Conservation (phyloP, 2,797 vertebrate species). For the Craterocephalus amniculus region DNA sequence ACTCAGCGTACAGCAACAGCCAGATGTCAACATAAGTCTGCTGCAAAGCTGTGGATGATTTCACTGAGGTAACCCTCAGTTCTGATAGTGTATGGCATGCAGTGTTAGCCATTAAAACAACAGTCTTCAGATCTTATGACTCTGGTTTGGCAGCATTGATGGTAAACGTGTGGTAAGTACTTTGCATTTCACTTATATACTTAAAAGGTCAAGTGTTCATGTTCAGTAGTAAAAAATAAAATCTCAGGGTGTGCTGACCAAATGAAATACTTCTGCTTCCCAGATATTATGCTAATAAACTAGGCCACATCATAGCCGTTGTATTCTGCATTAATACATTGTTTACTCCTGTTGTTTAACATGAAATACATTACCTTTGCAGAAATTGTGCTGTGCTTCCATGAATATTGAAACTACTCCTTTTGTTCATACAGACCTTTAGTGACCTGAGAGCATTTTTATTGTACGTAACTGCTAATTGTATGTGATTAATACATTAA, state of each 20-base stretch:
- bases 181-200: neutral
- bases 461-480: neutral
- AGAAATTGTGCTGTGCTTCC: slow-evolving; percentile 4
- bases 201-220: neutral
- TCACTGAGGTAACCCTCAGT: neutral
- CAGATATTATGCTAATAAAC: neutral
- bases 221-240: neutral
- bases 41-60: neutral
- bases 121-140: neutral
- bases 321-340: neutral
- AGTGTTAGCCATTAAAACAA: neutral
- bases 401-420: slow-evolving; percentile 6
- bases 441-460: neutral
- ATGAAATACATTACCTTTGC: neutral
- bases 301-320: neutral
- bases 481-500: neutral
- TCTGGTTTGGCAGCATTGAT: neutral
- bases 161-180: neutral
- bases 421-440: slow-evolving; percentile 8
- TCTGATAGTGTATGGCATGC: neutral
- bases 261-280: neutral
- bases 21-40: neutral
- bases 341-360: neutral
- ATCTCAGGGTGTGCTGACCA: neutral
- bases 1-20: neutral